Conservation (phyloP, 2,797 vertebrate species). For the Pampus argenteus region DNA sequence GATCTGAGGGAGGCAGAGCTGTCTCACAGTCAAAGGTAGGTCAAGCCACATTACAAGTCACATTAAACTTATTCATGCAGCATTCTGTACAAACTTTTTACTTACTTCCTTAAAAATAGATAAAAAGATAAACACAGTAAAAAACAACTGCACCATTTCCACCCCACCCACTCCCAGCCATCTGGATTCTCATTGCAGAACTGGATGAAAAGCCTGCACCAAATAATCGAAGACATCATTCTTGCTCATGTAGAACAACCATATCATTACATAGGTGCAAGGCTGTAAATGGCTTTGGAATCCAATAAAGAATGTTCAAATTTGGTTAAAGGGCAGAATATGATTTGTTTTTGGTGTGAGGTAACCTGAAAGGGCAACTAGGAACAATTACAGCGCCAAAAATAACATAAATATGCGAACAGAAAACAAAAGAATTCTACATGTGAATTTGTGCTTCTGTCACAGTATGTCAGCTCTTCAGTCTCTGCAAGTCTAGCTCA, state of each 20-base stretch:
- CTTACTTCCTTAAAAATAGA: no score
- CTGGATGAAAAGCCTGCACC: constrained; percentile 14
- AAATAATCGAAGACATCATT: constrained; percentile 25
- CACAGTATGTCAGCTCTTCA: not conserved
- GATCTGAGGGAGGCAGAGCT: constrained; percentile 95
- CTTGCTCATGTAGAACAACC: constrained; percentile 2
- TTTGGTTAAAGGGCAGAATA: constrained; percentile 10
- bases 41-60: not conserved
- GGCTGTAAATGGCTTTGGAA: constrained; percentile 16
- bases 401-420: constrained; percentile 25
- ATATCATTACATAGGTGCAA: not conserved
- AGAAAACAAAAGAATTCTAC: not conserved
- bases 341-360: constrained; percentile 11
- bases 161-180: constrained; percentile 37
- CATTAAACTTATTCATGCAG: not conserved
- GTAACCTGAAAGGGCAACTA: no score
- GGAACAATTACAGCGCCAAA: no score
- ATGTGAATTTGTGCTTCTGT: constrained; percentile 1
- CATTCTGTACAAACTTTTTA: not conserved
- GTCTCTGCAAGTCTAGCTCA: not conserved
- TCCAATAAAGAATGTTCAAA: constrained; percentile 15
- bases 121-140: not conserved
- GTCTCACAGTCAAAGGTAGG: constrained; percentile 76
- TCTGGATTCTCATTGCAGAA: constrained; percentile 31
- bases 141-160: constrained; percentile 13